phyloP scores from a whole-genome alignment of 2,113 vertebrate genomes.

The Labeo catla region DNA sequence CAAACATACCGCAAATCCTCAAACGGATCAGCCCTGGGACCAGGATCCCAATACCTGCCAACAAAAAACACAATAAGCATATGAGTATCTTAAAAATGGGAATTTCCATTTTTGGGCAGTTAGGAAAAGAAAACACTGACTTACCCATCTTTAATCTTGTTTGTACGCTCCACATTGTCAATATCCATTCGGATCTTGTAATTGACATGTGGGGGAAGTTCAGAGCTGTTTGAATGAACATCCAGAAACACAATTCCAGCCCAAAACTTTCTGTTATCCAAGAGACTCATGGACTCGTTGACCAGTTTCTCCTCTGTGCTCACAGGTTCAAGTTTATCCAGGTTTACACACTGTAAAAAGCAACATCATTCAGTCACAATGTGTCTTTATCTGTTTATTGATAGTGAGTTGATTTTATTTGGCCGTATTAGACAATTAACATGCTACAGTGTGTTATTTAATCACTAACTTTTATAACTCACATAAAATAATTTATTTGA shows the following conservation, averaged over 20 bases:
- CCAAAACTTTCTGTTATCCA: constrained; percentile 95
- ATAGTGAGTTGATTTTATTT: neutral
- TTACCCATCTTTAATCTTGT: constrained; percentile 98
- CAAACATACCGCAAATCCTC: constrained; percentile 97
- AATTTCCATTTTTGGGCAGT: neutral
- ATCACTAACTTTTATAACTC: neutral
- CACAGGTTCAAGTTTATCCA: constrained; percentile 92
- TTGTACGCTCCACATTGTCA: constrained; percentile 96
- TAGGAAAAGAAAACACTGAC: constrained; percentile 27
- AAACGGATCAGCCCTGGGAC: constrained; percentile 96
- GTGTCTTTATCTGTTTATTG: neutral
- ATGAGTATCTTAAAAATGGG: too few species aligned
- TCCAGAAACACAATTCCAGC: constrained; percentile 91
- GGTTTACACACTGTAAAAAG: constrained; percentile 87
- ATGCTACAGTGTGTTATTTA: neutral
- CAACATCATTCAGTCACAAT: neutral
- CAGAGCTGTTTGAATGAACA: constrained; percentile 73
- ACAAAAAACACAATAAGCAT: constrained; percentile 17
- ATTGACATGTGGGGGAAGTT: constrained; percentile 85
- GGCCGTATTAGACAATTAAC: neutral
- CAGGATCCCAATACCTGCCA: constrained; percentile 95
- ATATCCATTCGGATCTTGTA: constrained; percentile 99
- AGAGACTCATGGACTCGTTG: constrained; percentile 86
- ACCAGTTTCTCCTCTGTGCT: constrained; percentile 86
- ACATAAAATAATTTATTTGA: neutral